A percentile compares a stretch with the other conserved stretches of the same genome.
phyloP scores from a whole-genome alignment of 2,888 invertebrate genomes.

The Lithophane semibrunnea region DNA sequence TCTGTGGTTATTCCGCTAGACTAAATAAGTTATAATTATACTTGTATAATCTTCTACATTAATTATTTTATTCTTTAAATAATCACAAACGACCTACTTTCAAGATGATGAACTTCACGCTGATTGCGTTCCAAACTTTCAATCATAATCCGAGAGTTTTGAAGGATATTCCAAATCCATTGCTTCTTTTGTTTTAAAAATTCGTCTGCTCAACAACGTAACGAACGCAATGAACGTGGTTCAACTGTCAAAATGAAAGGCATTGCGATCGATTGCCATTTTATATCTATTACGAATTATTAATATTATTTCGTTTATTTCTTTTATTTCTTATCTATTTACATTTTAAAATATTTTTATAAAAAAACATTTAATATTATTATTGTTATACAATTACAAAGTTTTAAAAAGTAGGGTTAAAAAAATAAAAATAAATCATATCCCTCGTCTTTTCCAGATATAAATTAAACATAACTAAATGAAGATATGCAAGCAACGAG shows the following conservation, averaged over 20 bases:
- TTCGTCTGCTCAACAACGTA: not conserved
- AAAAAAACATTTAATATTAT: too few species aligned
- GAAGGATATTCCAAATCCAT: not conserved
- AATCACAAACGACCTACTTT: not conserved
- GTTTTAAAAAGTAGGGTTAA: not conserved
- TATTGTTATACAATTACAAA: too few species aligned
- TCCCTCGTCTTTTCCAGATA: not conserved
- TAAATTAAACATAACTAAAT: slow-evolving; percentile 57
- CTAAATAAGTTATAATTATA: too few species aligned
- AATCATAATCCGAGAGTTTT: too few species aligned
- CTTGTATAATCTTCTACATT: not conserved
- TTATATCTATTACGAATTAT: not conserved
- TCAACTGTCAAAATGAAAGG: not conserved
- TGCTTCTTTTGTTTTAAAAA: not conserved
- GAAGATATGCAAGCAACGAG: slow-evolving; percentile 65
- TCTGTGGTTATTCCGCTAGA: too few species aligned
- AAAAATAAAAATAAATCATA: slow-evolving; percentile 1
- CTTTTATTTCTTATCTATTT: too few species aligned
- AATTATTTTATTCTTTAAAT: not conserved
- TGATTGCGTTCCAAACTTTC: too few species aligned
- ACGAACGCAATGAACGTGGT: not conserved
- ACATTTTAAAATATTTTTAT: too few species aligned
- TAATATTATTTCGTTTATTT: too few species aligned
- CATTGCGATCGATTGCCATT: not conserved
- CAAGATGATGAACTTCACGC: not conserved